Percentiles rank a stretch among this genome's conserved stretches.
Evolutionary conservation across 2,888 invertebrate genomes (phyloP).

Genomic region (Drosophila neonasuta): DNA sequence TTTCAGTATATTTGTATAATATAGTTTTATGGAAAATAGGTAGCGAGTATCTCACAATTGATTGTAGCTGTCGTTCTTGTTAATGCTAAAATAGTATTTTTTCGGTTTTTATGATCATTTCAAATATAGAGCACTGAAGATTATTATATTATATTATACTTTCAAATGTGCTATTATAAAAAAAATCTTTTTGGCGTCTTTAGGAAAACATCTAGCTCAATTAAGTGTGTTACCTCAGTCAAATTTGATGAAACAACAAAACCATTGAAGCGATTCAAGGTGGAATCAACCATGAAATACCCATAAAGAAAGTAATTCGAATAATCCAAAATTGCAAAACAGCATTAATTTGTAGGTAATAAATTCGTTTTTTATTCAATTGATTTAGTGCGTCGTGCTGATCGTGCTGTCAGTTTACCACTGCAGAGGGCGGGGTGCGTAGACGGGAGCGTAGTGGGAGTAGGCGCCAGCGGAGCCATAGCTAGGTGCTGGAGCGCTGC

Average conservation of each 20-base stretch:
- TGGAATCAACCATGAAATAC: not conserved
- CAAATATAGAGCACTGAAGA: too few species aligned
- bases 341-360: not conserved
- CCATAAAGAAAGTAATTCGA: not conserved
- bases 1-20: too few species aligned
- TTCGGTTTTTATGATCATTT: too few species aligned
- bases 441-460: slow-evolving; percentile 75
- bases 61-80: too few species aligned
- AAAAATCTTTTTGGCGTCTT: too few species aligned
- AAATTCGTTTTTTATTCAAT: slow-evolving; percentile 22
- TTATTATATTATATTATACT: too few species aligned
- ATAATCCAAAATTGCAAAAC: slow-evolving; percentile 4
- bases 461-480: slow-evolving; percentile 78
- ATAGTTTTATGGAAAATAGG: too few species aligned
- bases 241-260: not conserved
- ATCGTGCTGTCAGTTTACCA: slow-evolving; percentile 28
- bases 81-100: too few species aligned
- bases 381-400: not conserved
- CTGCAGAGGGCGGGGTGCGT: slow-evolving; percentile 54
- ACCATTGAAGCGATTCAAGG: not conserved
- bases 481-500: slow-evolving; percentile 64
- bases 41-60: too few species aligned
- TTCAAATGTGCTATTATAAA: too few species aligned
- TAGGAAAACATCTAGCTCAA: too few species aligned
- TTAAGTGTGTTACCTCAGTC: not conserved